These are phyloP conservation scores for Phaethornis superciliosus DNA, from an alignment of 2,113 vertebrate species.

Conservation along the genomic window DNA sequence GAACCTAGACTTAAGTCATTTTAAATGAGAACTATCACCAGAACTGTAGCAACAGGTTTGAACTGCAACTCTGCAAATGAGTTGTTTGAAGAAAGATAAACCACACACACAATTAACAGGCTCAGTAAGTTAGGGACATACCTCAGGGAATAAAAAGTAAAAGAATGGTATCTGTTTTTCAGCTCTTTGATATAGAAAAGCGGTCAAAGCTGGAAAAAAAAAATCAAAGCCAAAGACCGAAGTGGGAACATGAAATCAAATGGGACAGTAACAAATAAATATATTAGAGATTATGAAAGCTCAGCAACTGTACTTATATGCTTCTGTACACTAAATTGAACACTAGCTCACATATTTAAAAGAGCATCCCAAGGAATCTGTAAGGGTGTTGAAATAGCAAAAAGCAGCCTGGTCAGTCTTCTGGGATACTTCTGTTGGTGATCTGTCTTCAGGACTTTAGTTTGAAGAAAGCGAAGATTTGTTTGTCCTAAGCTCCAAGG, in stretches of 20 bases:
- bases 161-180: neutral
- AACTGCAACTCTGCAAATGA: slow-evolving; percentile 24
- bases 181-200: slow-evolving; percentile 54
- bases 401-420: neutral
- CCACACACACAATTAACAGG: slow-evolving; percentile 26
- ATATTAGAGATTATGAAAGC: neutral
- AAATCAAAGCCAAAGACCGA: neutral
- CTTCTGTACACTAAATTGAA: neutral
- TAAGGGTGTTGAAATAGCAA: neutral
- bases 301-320: neutral
- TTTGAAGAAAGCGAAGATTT: neutral
- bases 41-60: neutral
- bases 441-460: neutral
- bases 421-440: neutral
- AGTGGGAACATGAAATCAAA: neutral
- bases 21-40: neutral
- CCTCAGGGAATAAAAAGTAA: slow-evolving; percentile 32
- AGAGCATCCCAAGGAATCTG: neutral
- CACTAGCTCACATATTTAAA: neutral
- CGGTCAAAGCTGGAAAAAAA: neutral
- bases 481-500: neutral
- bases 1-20: neutral
- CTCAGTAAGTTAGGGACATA: slow-evolving; percentile 37
- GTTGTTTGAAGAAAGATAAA: slow-evolving; percentile 53
- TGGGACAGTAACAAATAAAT: neutral